phyloP scores from a whole-genome alignment of 2,113 vertebrate genomes.

The Paramormyrops kingsleyae region DNA sequence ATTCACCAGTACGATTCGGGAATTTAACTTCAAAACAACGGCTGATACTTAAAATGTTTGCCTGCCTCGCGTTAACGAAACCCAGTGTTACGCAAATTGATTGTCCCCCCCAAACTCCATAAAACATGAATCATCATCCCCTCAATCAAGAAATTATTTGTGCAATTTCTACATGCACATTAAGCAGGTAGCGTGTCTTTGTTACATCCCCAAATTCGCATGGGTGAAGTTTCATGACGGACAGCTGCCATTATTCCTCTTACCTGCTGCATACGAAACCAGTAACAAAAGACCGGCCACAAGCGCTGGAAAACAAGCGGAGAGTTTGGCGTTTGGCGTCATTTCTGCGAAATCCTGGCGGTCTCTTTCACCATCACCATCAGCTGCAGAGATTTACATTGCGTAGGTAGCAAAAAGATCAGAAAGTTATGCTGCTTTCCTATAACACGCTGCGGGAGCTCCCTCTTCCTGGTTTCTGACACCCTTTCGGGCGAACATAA shows the following conservation, averaged over 20 bases:
- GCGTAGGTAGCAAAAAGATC: neutral
- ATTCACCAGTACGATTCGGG: neutral
- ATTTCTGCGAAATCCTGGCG: neutral
- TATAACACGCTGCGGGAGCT: neutral
- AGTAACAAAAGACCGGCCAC: conserved; percentile 33
- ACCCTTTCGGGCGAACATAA: neutral
- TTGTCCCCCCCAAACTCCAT: neutral
- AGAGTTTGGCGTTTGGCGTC: neutral
- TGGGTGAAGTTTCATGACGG: neutral
- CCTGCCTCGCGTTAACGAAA: neutral
- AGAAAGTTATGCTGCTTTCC: neutral
- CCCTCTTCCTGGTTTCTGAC: conserved; percentile 15
- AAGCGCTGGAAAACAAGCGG: conserved; percentile 10
- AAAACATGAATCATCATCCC: neutral
- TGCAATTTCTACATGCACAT: neutral
- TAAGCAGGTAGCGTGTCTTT: neutral
- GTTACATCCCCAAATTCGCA: neutral
- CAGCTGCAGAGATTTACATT: neutral
- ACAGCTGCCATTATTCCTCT: neutral
- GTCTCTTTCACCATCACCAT: neutral
- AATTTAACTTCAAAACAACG: neutral
- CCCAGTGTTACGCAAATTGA: neutral
- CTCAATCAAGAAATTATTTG: neutral
- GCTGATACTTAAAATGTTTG: neutral
- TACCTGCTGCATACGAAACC: conserved; percentile 42